Evolutionary conservation across 2,113 vertebrate species (phyloP).

Genomic region (Suricata suricatta): DNA sequence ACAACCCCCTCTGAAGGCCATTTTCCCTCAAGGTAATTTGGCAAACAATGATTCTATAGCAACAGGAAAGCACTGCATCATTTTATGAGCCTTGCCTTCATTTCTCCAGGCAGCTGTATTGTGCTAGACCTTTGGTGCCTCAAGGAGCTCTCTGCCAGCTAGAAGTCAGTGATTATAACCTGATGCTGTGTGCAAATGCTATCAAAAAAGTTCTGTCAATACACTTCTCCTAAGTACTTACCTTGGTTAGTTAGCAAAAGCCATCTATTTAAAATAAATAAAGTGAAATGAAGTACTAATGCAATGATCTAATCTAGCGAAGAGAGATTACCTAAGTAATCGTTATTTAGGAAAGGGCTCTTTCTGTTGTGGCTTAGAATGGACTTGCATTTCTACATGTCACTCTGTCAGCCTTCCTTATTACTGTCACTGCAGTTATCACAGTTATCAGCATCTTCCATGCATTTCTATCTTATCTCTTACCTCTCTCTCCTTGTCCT

Average conservation of each 20-base stretch:
- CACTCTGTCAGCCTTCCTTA: conserved; percentile 63
- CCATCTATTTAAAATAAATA: conserved; percentile 60
- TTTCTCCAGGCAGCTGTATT: conserved; percentile 14
- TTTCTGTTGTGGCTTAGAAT: conserved; percentile 5
- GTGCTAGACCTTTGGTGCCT: neutral
- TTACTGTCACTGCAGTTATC: conserved; percentile 77
- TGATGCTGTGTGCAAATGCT: neutral
- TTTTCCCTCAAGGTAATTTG: conserved; percentile 54
- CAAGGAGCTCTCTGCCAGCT: neutral
- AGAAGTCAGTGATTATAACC: conserved; percentile 57
- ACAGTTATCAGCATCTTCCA: conserved; percentile 67
- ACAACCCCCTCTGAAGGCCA: neutral
- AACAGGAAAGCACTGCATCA: neutral
- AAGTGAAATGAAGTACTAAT: conserved; percentile 41
- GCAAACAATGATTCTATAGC: conserved; percentile 33
- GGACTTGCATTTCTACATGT: conserved; percentile 67
- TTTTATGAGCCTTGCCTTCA: neutral
- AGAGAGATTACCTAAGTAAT: conserved; percentile 46
- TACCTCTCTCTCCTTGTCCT: conserved; percentile 37
- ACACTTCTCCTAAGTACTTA: conserved; percentile 46
- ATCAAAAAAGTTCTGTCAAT: conserved; percentile 38
- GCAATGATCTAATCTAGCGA: conserved; percentile 53
- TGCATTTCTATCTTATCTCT: conserved; percentile 76
- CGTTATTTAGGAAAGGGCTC: conserved; percentile 34
- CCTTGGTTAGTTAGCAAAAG: conserved; percentile 52